Percentiles rank a stretch among this genome's conserved stretches.
Conservation (phyloP, 2,888 invertebrate genomes). For the Spodoptera picta region DNA sequence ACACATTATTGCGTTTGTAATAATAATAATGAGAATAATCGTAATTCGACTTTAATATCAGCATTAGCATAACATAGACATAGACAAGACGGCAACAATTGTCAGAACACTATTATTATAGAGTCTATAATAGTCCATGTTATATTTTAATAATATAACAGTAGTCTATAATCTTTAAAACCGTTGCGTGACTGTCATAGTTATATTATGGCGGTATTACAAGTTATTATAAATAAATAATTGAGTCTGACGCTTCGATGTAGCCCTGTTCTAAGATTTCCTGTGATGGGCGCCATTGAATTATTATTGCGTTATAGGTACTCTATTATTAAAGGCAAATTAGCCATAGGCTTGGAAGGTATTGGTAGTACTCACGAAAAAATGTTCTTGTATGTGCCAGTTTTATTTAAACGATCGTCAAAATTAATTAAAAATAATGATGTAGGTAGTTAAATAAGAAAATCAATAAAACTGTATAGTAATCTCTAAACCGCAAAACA, state of each 20-base stretch:
- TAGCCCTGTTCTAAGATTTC: constrained; percentile 22
- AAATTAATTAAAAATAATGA: no score
- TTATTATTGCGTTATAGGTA: constrained; percentile 1
- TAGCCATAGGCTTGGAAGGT: no score
- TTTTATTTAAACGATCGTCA: no score
- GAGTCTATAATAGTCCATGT: constrained; percentile 37
- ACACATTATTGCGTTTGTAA: no score
- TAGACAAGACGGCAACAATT: background rate
- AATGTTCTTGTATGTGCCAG: no score
- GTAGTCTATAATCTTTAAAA: constrained; percentile 55
- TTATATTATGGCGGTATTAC: constrained; percentile 50
- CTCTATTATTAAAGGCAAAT: no score
- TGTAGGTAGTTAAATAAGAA: no score
- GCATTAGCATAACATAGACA: no score
- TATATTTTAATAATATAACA: constrained; percentile 63
- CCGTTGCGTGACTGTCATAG: constrained; percentile 63
- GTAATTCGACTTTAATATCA: no score
- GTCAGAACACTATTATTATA: constrained; percentile 1
- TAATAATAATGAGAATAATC: no score
- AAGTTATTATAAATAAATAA: constrained; percentile 35
- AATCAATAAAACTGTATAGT: background rate
- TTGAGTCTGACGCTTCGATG: constrained; percentile 7
- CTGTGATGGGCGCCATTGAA: constrained; percentile 15
- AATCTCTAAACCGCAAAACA: background rate
- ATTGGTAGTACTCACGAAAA: no score